phyloP scores from a whole-genome alignment of 1,140 invertebrate genomes.

The Cyphomyrmex costatus region DNA sequence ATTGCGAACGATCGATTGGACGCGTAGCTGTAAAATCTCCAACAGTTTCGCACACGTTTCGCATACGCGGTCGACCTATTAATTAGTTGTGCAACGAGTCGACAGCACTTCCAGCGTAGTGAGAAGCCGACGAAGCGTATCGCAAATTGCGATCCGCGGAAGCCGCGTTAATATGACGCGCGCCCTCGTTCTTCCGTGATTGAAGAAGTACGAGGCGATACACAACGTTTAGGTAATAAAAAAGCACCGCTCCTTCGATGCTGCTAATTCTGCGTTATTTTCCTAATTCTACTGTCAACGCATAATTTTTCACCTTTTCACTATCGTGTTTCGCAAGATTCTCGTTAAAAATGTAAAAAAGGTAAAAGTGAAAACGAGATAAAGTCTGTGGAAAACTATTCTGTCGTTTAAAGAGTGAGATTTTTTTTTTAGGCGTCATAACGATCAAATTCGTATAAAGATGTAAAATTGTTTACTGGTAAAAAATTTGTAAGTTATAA shows the following conservation, averaged over 20 bases:
- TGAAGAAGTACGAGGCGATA: neutral
- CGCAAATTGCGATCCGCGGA: constrained; percentile 61
- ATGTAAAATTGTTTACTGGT: too few species aligned
- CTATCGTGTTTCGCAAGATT: too few species aligned
- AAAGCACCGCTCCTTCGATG: neutral
- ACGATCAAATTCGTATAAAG: too few species aligned
- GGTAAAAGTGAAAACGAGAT: too few species aligned
- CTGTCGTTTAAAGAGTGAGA: too few species aligned
- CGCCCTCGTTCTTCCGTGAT: constrained; percentile 14
- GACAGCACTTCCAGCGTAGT: constrained; percentile 52
- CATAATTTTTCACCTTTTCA: too few species aligned
- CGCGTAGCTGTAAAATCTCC: constrained; percentile 30
- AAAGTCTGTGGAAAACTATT: too few species aligned
- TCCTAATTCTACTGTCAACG: neutral
- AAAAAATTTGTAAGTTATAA: too few species aligned
- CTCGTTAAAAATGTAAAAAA: too few species aligned
- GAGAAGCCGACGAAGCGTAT: constrained; percentile 40
- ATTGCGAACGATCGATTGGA: neutral
- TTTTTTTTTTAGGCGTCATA: too few species aligned
- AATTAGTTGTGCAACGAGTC: constrained; percentile 75
- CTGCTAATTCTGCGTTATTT: neutral
- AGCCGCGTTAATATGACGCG: neutral
- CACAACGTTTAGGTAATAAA: neutral
- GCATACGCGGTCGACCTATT: constrained; percentile 66
- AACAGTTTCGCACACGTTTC: constrained; percentile 9